Evolutionary conservation across 1,140 invertebrate species (phyloP), one percentile per base, ranked within the genome.

Genomic region (Trichonephila clavipes): DNA sequence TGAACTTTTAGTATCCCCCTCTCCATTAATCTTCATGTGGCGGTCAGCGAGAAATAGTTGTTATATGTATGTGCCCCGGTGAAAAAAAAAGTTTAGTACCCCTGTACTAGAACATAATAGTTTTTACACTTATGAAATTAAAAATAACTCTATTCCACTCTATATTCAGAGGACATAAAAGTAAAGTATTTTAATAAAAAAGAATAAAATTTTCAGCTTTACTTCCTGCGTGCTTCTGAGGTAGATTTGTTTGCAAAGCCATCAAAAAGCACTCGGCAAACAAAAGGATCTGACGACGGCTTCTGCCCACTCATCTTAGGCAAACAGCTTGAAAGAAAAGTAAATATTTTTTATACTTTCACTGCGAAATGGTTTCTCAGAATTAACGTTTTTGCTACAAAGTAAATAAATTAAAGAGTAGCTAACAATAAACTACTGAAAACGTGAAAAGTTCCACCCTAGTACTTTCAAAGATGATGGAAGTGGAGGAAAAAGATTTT

Each of bases 281-380:
- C 28, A 77, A 40, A 34, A 40, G 12, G 72, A 18, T 18, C 12
- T 34, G n/a, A 69, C 66, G n/a, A n/a, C 14, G 6, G 16, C 4
- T 28, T 77, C 72, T 40, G 28, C 28, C 24, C 34, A 28, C 28
- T 77, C 28, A 28, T 34, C 28, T 77, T 21, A 0, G 24, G 16
- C 72, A 77, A 77, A 77, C 34, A 77, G 2, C 6, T 77, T 77
- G 72, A 77, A 3, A 34, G 34, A 4, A 77, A 77, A 19, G 18
- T 77, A 77, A 77, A 77, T 77, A 77, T 34, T 34, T 77, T 77
- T 34, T 34, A 40, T 40, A 16, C 72, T 77, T 77, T 77, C 34
- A 6, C 34, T 18, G 7, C 18, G 51, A 77, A 34, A 40, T 6
- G 28, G 24, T 40, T 77, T 77, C 24, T 77, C 14, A 40, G 72